Percentiles rank a stretch among this genome's conserved stretches.
These are phyloP conservation scores for Urocolius indicus DNA, from an alignment of 2,113 vertebrate species.

Conservation along the genomic window DNA sequence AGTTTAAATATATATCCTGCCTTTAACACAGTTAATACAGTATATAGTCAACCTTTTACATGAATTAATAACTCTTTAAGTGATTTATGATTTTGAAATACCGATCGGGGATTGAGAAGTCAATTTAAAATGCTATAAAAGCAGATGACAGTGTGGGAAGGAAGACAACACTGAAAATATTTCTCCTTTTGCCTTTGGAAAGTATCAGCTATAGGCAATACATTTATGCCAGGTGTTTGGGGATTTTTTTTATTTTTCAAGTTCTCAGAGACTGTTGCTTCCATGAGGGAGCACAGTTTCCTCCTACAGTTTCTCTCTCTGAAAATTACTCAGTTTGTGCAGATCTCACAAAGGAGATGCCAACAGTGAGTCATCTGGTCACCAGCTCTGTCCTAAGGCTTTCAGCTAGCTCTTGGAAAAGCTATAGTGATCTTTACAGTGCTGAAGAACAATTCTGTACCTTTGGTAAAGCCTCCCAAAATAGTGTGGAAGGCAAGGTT, in stretches of 20 bases:
- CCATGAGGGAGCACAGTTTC: neutral
- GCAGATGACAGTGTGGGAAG: neutral
- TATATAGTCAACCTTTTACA: conserved; percentile 16
- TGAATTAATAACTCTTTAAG: conserved; percentile 31
- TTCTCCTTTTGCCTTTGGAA: conserved; percentile 12
- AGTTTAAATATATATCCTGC: conserved; percentile 44
- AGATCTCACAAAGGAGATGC: conserved; percentile 12
- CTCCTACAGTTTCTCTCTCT: conserved; percentile 35
- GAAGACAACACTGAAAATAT: neutral
- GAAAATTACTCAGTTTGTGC: conserved; percentile 45
- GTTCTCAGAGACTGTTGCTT: neutral
- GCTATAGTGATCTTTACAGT: neutral
- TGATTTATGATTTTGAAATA: conserved; percentile 42
- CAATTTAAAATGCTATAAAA: neutral
- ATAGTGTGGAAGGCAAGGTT: neutral
- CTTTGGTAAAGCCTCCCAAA: neutral
- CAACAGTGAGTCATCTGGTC: conserved; percentile 58
- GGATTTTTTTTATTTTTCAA: neutral
- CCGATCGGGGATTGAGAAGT: neutral
- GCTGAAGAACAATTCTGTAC: neutral
- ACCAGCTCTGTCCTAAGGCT: conserved; percentile 15
- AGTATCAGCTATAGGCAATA: neutral
- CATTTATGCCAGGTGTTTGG: neutral
- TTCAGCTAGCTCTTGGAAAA: conserved; percentile 6
- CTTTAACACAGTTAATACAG: conserved; percentile 22